Evolutionary conservation across 2,888 invertebrate species (phyloP), one percentile per base, ranked within the genome.

Genomic region (Julus scanicus): DNA sequence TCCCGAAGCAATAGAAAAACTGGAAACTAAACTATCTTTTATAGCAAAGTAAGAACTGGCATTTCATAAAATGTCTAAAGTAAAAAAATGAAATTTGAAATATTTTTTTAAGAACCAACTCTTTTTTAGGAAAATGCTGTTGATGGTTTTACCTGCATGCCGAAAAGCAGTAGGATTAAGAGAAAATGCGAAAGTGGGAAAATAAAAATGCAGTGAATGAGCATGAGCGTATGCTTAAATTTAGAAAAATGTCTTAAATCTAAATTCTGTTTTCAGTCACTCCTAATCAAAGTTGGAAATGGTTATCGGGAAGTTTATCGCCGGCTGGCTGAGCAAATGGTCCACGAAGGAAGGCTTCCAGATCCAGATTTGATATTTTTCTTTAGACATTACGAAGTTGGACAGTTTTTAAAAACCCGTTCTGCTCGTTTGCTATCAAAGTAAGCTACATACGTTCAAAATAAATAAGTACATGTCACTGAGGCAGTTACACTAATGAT

Each of bases 261-360:
- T n/a, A 17, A 44, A 85, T 83, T 6, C 13, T 39, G 9, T 83
- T 83, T 87, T 9, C 44, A 90, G 89, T 89, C 90, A 9, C 4
- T 86, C 44, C 3, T 89, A 13, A 88, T 89, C 8, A 89, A 88
- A 88, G 87, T 57, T 5, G 8, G 88, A 17, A 87, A 90, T 40
- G 71, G 71, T 13, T 89, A 88, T 83, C 88, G 89, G 13, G 84
- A 71, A 63, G 89, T 88, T 1, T 89, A 89, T 88, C 53, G 86
- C 3, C 44, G 84, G 13, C 88, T 90, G 6, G 89, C 89, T 1
- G 84, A 86, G n/a, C 20, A 89, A 37, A 90, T 90, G 90, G 89
- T 88, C 9, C 86, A 40, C 0, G 90, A 90, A 89, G 90, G 90
- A n/a, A 86, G 88, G 2, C 85, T 90, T 15, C 90, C 90, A 17